Base-by-base conservation (phyloP, 1,140 invertebrate species). In the Drosophila pseudoobscura region DNA sequence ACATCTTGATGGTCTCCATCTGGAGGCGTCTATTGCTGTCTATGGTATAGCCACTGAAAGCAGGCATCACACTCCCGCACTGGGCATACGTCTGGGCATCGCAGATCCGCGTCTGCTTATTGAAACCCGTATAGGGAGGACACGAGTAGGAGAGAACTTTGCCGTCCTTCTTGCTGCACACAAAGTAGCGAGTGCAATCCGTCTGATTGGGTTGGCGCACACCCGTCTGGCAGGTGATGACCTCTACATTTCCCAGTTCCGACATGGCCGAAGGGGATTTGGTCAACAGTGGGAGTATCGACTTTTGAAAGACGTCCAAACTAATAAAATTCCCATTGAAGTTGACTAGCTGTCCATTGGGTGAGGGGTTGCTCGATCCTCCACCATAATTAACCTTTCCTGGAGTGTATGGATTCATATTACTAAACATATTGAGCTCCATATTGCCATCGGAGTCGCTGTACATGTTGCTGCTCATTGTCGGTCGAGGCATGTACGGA, bases 131-230 rank as follows among this genome's bases (percentile, higher is more conserved):
- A 15, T 92, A 90, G 6, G 83, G 72, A 0, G 93, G 93, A 74
- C 93, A 93, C 2, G 90, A 89, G 64, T 93, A 93, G 31, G 92
- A 90, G 0, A 90, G 53, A 0, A 93, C 75, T 46, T 87, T 83
- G 20, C 92, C 91, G 35, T 84, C 90, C 70, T 91, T 91, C 20
- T 92, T 92, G 57, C 92, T 92, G 59, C 93, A 93, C 0, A 91
- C 92, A 57, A 93, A 93, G 62, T 93, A 93, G n/a, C 89, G 92
- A 0, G 80, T 91, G 47, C 93, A 93, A 53, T 93, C 91, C 0
- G 92, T 93, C 13, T 53, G 60, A 79, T 93, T 93, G 3, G 92
- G 89, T 31, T 93, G 87, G 3, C 93, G 88, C n/a, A 92, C 75
- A 2, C 92, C 92, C 20, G 85, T 76, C 43, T 87, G 90, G 52